Conservation (phyloP, 1,140 invertebrate genomes). For the Archegozetes longisetosus region DNA sequence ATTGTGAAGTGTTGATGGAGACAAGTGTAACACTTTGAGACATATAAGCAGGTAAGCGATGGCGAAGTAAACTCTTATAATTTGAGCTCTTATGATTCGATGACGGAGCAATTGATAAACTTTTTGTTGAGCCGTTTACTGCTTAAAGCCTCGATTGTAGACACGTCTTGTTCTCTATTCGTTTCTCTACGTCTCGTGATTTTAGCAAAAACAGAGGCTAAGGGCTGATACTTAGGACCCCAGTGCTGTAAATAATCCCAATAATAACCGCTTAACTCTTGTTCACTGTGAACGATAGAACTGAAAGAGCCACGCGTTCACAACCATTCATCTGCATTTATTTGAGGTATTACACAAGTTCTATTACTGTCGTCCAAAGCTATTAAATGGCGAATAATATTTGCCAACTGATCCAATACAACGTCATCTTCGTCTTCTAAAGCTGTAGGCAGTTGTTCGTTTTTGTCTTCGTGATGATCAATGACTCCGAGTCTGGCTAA, state of each 20-base stretch:
- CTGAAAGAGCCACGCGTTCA: constrained; percentile 84
- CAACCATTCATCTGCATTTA: constrained; percentile 30
- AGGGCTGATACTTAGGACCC: constrained; percentile 90
- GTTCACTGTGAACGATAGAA: constrained; percentile 78
- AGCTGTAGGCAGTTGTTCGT: constrained; percentile 1
- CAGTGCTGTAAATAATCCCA: constrained; percentile 96
- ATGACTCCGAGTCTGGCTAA: constrained; percentile 49
- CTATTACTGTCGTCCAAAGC: too few species aligned
- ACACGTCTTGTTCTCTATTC: too few species aligned
- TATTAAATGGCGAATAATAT: too few species aligned
- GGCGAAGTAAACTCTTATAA: too few species aligned
- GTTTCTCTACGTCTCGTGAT: constrained; percentile 82
- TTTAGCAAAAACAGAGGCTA: constrained; percentile 92
- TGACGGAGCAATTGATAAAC: too few species aligned
- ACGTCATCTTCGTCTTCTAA: constrained; percentile 50
- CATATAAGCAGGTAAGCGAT: too few species aligned
- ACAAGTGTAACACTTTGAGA: too few species aligned
- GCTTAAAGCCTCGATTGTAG: too few species aligned
- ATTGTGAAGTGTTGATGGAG: too few species aligned
- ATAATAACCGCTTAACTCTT: constrained; percentile 87
- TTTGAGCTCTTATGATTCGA: too few species aligned
- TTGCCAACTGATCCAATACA: too few species aligned
- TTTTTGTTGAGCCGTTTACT: too few species aligned
- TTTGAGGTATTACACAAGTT: neutral
- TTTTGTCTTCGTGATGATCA: constrained; percentile 13